Base-by-base conservation (phyloP, 2,888 invertebrate species). In the Timema podura region DNA sequence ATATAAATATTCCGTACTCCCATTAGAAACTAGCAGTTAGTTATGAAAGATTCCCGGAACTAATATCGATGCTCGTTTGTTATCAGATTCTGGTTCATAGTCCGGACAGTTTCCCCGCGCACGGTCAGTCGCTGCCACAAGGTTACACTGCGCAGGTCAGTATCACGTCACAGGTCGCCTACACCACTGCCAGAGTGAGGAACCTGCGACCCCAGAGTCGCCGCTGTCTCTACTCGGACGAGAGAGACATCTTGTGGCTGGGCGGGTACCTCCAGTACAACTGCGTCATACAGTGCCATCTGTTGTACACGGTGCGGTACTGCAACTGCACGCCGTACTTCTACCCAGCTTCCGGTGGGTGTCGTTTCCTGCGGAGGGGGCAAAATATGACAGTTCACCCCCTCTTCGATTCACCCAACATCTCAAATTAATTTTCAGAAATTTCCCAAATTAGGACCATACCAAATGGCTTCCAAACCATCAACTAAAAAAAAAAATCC, bases 311-410 rank as follows among this genome's bases (percentile, higher is more conserved):
- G 9, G 10, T 65, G 7, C 13, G 49, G 65, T 65, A 65, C 48
- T 65, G 65, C 48, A 65, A 65, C 48, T 65, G 65, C 44, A 47
- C 47, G 30, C 65, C 65, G 10, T 65, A 65, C 65, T 65, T 65
- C 65, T 65, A 48, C 48, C 49, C 65, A 0, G 15, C 48, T 15
- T 10, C 3, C n/a, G 65, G 65, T 65, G 11, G 48, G 15, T 45
- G 15, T 11, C 11, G 10, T n/a, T 64, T 64, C 0, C 5, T 44
- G n/a, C 15, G 8, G 47, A 64, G 64, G 15, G 9, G 44, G 44
- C 10, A 44, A 30, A 30, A 30, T 30, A 30, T 1, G 30, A 3
- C 30, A 30, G 30, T 2, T 30, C 30, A 30, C 30, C 30, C 30
- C 15, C 64, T n/a, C 30, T 30, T 30, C 30, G 30, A 30, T 30